Percentiles rank a stretch among this genome's conserved stretches.
Conservation (phyloP, 1,140 invertebrate species). For the Oryzaephilus surinamensis region DNA sequence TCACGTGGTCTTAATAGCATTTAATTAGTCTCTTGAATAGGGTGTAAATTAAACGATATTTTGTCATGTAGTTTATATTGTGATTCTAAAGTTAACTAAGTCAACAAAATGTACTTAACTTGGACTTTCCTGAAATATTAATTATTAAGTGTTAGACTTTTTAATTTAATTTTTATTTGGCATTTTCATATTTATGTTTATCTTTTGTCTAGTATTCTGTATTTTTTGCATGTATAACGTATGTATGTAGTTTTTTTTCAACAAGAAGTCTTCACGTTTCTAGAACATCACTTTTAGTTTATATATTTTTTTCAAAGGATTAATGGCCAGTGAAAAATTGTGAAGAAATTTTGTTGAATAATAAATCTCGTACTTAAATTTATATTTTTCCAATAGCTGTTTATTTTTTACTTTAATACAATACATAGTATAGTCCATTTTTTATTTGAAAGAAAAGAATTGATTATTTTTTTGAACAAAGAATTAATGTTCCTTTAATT, state of each 20-base stretch:
- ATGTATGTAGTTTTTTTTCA: too few species aligned
- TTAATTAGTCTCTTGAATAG: too few species aligned
- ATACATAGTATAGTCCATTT: conserved; percentile 11
- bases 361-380: too few species aligned
- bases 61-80: conserved; percentile 28
- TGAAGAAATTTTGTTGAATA: too few species aligned
- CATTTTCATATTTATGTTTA: conserved; percentile 4
- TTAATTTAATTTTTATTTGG: conserved; percentile 12
- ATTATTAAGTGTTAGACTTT: too few species aligned
- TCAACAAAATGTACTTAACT: conserved; percentile 26
- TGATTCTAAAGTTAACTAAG: conserved; percentile 33
- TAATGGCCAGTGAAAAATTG: too few species aligned
- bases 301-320: not conserved
- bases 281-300: too few species aligned
- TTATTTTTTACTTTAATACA: conserved; percentile 7
- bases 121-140: conserved; percentile 20
- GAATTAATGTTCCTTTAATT: conserved; percentile 40
- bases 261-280: too few species aligned
- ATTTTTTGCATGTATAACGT: too few species aligned
- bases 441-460: too few species aligned
- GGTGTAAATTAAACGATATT: conserved; percentile 20
- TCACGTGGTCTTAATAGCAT: too few species aligned
- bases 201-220: too few species aligned
- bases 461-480: conserved; percentile 35
- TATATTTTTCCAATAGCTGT: not conserved